phyloP scores from a whole-genome alignment of 2,888 invertebrate species.

The Ophioninae sp. region DNA sequence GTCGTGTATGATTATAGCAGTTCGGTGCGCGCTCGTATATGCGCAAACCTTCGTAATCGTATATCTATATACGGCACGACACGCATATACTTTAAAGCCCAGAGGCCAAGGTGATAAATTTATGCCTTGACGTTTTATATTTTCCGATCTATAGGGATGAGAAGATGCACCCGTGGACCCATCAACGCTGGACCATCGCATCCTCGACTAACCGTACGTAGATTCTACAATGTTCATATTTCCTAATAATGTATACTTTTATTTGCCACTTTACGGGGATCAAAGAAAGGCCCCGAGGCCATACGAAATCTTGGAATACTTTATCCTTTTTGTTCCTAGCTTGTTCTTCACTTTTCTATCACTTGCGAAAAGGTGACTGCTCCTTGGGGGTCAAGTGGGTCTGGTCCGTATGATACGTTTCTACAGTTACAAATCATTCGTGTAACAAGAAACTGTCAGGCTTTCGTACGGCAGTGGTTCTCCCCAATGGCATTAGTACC shows the following conservation, averaged over 20 bases:
- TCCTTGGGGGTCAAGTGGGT: not conserved
- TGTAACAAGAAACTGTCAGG: too few species aligned
- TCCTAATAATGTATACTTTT: not conserved
- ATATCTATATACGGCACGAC: constrained; percentile 64
- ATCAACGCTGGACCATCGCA: constrained; percentile 22
- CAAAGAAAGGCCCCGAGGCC: not conserved
- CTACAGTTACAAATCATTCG: too few species aligned
- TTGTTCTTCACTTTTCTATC: not conserved
- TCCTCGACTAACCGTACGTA: not conserved
- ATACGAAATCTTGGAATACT: constrained; percentile 24
- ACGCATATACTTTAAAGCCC: constrained; percentile 65
- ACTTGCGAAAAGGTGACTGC: not conserved
- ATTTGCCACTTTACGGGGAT: not conserved
- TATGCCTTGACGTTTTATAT: constrained; percentile 65
- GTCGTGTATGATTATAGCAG: constrained; percentile 65
- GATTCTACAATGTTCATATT: constrained; percentile 9
- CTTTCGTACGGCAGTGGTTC: too few species aligned
- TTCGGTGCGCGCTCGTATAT: constrained; percentile 48
- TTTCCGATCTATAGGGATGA: constrained; percentile 62
- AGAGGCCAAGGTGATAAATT: constrained; percentile 69
- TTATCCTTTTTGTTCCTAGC: not conserved
- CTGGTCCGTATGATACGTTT: too few species aligned
- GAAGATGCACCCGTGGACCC: constrained; percentile 53
- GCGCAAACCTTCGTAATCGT: constrained; percentile 18
- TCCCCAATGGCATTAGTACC: too few species aligned